Conservation (phyloP, 2,113 vertebrate species). For the Platycercus adscitus region DNA sequence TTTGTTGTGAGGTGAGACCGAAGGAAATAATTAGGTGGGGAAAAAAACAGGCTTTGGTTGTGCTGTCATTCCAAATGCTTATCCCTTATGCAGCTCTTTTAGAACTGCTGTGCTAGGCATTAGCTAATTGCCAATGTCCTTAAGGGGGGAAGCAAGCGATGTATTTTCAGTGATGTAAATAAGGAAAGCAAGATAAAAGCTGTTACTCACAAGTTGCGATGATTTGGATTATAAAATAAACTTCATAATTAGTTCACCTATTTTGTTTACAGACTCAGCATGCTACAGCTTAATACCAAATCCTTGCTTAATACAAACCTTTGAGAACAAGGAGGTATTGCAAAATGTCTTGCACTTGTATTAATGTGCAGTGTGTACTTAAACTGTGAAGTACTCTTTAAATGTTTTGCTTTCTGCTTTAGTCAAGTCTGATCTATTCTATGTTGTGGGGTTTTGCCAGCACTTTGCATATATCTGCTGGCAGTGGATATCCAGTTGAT, state of each 20-base stretch:
- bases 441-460: not conserved
- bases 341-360: not conserved
- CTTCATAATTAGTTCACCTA: not conserved
- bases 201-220: not conserved
- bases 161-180: not conserved
- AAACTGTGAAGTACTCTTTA: not conserved
- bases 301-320: not conserved
- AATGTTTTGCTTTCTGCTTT: not conserved
- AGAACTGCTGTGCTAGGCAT: not conserved
- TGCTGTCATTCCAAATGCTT: not conserved
- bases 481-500: not conserved
- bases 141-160: not conserved
- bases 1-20: not conserved
- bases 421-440: not conserved
- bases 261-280: not conserved
- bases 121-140: not conserved
- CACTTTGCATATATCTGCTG: not conserved
- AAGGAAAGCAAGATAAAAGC: not conserved
- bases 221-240: not conserved
- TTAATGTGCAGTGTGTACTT: not conserved
- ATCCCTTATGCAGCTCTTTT: not conserved
- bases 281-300: not conserved
- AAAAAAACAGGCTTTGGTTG: not conserved
- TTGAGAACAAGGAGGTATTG: not conserved
- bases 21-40: not conserved